These are phyloP conservation scores for Metopolophium dirhodum DNA, from an alignment of 1,140 invertebrate genomes.

Conservation along the genomic window DNA sequence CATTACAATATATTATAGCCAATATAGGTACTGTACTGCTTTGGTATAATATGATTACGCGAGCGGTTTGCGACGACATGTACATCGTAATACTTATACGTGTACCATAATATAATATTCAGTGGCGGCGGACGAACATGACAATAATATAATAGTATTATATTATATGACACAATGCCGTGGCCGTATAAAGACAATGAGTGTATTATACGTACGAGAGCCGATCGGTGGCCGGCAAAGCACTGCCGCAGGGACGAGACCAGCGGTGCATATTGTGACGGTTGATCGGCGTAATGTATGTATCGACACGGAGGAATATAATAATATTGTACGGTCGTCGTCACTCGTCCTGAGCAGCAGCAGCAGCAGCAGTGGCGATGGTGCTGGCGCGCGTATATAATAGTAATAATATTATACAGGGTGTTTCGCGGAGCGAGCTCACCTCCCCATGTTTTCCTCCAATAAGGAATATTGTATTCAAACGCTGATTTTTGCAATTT, in stretches of 20 bases:
- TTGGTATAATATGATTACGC: too few species aligned
- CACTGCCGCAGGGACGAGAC: neutral
- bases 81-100: too few species aligned
- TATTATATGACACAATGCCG: too few species aligned
- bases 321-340: neutral
- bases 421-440: neutral
- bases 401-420: neutral
- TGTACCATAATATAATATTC: neutral
- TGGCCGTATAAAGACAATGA: neutral
- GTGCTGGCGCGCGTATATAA: neutral
- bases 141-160: too few species aligned
- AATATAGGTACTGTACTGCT: too few species aligned
- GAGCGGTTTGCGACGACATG: too few species aligned
- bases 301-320: slow-evolving; percentile 32
- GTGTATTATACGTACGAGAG: neutral
- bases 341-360: neutral
- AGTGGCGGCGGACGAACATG: neutral
- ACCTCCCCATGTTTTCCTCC: too few species aligned
- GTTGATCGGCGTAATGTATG: slow-evolving; percentile 44
- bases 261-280: neutral
- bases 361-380: neutral
- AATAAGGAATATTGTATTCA: too few species aligned
- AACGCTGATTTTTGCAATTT: too few species aligned
- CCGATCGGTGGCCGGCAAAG: neutral
- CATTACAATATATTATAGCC: too few species aligned